Evolutionary conservation across 1,140 invertebrate species (phyloP), one percentile per base, ranked within the genome.

Genomic region (Papilio aristodemus): DNA sequence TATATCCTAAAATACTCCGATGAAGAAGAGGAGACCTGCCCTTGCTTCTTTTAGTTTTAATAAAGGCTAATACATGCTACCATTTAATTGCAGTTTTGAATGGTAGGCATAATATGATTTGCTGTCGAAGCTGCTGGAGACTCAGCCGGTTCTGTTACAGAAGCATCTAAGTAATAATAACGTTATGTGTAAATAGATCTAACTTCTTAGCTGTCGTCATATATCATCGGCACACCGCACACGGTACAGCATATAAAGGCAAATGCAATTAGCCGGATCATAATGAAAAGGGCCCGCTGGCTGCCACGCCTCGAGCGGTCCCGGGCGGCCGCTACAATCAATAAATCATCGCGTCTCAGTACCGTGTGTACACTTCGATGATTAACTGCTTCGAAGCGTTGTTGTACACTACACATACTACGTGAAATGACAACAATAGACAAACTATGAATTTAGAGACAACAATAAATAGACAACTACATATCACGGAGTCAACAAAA

Each of bases 271-370:
- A 83, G 80, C 75, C 69, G 68, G 77, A 81, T 77, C 64, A 77
- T 78, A 81, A 84, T 84, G 77, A 83, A 79, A 81, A 79, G 73
- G 75, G 72, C 73, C 63, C 71, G 71, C 62, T 75, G 73, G 80
- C 80, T 73, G 73, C 71, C 69, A 58, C 71, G 63, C 68, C 76
- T 68, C 62, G 50, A 75, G 59, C 69, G 72, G 70, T 79, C 77
- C 79, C 77, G 25, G 66, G 74, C 72, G 77, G 67, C 46, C 71
- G 50, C 59, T 72, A 58, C 73, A 85, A 83, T 84, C 82, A 83
- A 86, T 84, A 83, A 83, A 86, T 83, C 84, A 86, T 84, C 76
- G 74, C 72, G 70, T 82, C 75, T 78, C 80, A 82, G 76, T 76
- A 76, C 74, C 71, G 69, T 76, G 73, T 75, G 75, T 73, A 70